A percentile compares a stretch with the other conserved stretches of the same genome.
Conservation (phyloP, 1,140 invertebrate genomes). For the Ylistrum balloti region DNA sequence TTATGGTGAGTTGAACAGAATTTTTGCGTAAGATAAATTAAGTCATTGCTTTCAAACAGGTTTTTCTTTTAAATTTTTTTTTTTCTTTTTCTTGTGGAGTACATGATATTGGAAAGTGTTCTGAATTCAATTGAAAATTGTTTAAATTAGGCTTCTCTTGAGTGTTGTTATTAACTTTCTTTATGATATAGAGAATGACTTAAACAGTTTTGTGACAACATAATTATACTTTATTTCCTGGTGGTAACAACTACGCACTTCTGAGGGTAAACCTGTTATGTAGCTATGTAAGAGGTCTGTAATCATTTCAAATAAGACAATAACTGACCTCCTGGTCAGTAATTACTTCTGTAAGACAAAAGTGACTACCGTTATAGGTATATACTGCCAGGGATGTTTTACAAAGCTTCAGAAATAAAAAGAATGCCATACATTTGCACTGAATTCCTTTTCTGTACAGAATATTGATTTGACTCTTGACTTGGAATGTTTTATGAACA, state of each 20-base stretch:
- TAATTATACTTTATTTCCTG: background rate
- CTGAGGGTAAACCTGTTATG: background rate
- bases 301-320: background rate
- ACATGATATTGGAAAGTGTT: background rate
- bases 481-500: background rate
- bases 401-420: background rate
- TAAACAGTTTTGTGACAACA: background rate
- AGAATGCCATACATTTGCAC: background rate
- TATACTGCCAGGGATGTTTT: background rate
- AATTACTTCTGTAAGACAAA: background rate
- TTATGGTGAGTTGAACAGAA: too few species aligned
- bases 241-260: background rate
- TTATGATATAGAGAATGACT: background rate
- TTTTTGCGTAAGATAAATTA: background rate
- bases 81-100: too few species aligned
- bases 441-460: background rate
- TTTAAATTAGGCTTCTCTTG: background rate
- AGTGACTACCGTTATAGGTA: background rate
- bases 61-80: background rate
- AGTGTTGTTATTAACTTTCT: background rate
- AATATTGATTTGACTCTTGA: background rate
- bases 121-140: background rate
- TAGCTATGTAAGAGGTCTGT: background rate
- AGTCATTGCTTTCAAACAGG: background rate
- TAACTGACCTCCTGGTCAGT: background rate